A percentile compares a stretch with the other conserved stretches of the same genome.
Conservation (phyloP, 2,797 vertebrate genomes). For the Vespertilio murinus region DNA sequence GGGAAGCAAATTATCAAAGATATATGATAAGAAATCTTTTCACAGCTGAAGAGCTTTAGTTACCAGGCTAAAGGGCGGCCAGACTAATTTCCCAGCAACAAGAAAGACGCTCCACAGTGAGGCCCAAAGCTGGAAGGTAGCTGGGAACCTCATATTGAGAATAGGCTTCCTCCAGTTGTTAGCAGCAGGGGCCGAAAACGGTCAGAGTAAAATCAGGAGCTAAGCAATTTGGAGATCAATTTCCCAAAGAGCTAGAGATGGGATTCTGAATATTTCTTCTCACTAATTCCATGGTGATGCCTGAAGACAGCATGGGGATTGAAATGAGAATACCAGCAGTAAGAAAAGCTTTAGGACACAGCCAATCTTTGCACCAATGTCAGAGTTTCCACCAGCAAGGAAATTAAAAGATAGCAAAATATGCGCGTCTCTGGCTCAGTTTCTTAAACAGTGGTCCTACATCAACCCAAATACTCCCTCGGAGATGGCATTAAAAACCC, state of each 20-base stretch:
- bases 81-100: no score
- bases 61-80: no score
- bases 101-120: no score
- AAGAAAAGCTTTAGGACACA: not conserved
- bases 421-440: not conserved
- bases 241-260: not conserved
- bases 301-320: not conserved
- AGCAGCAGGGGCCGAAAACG: not conserved
- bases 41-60: no score
- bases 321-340: not conserved
- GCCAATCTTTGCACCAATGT: not conserved
- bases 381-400: not conserved
- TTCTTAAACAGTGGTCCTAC: not conserved
- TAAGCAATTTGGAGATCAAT: not conserved
- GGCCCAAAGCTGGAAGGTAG: no score
- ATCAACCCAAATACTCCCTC: not conserved
- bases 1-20: no score
- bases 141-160: no score
- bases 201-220: not conserved
- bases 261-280: not conserved
- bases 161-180: not conserved
- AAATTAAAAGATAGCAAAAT: not conserved
- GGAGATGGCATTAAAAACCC: not conserved
- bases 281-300: not conserved
- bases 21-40: no score